phyloP scores from a whole-genome alignment of 2,888 invertebrate species.

The Lycocerus yunnanus region DNA sequence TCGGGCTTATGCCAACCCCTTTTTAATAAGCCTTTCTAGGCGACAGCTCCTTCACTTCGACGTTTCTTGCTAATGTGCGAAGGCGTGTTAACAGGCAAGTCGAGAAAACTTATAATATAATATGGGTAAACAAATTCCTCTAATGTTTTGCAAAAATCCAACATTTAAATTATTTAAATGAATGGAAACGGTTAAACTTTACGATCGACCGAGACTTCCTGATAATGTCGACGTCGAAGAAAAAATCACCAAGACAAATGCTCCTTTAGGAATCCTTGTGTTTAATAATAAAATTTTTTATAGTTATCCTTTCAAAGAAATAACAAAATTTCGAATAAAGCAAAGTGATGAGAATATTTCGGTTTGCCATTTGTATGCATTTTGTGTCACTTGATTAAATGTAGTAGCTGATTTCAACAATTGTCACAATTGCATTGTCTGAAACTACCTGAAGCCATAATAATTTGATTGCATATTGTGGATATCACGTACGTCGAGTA shows the following conservation, averaged over 20 bases:
- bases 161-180: background rate
- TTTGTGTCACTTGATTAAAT: constrained; percentile 7
- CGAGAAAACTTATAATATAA: background rate
- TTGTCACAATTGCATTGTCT: constrained; percentile 21
- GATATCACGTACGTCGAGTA: background rate
- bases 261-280: background rate
- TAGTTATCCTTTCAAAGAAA: background rate
- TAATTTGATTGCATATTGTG: constrained; percentile 14
- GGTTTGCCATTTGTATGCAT: constrained; percentile 13
- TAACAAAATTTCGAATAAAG: background rate
- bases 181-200: background rate
- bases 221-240: background rate
- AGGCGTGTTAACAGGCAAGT: background rate
- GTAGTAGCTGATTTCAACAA: constrained; percentile 16
- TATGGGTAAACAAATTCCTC: background rate
- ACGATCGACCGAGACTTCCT: background rate
- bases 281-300: background rate
- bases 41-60: background rate
- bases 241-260: background rate
- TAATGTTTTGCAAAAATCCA: background rate
- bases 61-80: background rate
- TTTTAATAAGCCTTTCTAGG: constrained; percentile 2
- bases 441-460: constrained; percentile 20
- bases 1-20: constrained; percentile 5
- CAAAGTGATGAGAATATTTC: background rate